A percentile compares a stretch with the other conserved stretches of the same genome.
phyloP scores from a whole-genome alignment of 2,113 vertebrate species.

The Melanocharis versteri region DNA sequence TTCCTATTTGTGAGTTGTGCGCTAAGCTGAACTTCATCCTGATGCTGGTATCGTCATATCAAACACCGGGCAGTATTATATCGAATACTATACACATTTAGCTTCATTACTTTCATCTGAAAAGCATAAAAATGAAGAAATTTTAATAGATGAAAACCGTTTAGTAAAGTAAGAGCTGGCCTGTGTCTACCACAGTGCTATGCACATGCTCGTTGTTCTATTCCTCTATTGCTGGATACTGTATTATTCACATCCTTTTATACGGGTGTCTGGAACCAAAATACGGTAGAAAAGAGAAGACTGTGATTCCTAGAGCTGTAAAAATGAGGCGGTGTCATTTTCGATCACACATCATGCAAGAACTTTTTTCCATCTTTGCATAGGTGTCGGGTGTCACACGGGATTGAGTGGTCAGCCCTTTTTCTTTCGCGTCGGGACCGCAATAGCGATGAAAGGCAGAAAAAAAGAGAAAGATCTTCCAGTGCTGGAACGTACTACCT shows the following conservation, averaged over 20 bases:
- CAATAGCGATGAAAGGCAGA: not conserved
- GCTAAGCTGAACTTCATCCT: not conserved
- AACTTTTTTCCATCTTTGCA: not conserved
- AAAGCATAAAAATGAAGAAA: not conserved
- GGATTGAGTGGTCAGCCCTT: not conserved
- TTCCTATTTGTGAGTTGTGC: rapidly evolving
- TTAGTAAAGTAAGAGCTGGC: not conserved
- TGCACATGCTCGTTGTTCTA: rapidly evolving
- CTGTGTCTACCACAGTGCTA: not conserved
- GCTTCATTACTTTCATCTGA: not conserved
- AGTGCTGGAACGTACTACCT: not conserved
- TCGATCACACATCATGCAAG: not conserved
- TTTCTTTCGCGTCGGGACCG: not conserved
- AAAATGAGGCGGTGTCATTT: not conserved
- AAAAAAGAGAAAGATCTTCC: not conserved
- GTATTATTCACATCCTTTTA: not conserved
- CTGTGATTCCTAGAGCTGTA: not conserved
- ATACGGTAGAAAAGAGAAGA: not conserved
- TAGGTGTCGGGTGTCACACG: not conserved
- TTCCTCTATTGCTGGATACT: not conserved
- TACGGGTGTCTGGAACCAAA: not conserved
- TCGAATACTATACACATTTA: rapidly evolving
- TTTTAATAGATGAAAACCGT: not conserved
- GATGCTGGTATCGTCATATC: not conserved
- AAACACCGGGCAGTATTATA: not conserved